Conservation (phyloP, 2,888 invertebrate species). For the Marronus borbonicus region DNA sequence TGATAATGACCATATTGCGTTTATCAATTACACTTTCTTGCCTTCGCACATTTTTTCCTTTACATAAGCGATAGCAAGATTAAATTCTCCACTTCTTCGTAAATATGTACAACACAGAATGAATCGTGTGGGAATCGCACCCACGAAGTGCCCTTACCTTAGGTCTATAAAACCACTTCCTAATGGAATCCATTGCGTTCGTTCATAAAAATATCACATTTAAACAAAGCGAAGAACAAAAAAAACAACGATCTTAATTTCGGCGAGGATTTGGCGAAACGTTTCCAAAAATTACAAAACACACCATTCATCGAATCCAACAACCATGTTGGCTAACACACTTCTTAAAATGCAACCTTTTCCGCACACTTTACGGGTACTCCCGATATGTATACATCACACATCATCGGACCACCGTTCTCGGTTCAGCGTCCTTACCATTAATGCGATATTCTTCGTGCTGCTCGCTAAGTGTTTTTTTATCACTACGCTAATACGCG, state of each 20-base stretch:
- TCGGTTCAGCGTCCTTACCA: conserved; percentile 32
- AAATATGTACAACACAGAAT: neutral
- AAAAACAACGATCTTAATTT: conserved; percentile 25
- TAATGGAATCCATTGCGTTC: conserved; percentile 57
- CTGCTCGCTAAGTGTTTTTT: conserved; percentile 22
- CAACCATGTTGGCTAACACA: conserved; percentile 53
- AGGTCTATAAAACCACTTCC: conserved; percentile 61
- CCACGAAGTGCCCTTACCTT: conserved; percentile 55
- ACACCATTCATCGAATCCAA: conserved; percentile 46
- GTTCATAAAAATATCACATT: conserved; percentile 47
- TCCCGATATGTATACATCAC: conserved; percentile 36
- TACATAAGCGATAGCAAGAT: neutral
- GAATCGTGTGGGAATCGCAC: neutral
- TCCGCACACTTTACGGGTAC: conserved; percentile 44
- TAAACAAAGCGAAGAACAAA: conserved; percentile 17
- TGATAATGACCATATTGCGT: conserved; percentile 19
- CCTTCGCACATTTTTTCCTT: neutral
- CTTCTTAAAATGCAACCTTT: conserved; percentile 44
- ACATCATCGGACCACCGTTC: conserved; percentile 22
- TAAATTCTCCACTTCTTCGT: neutral
- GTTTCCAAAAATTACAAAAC: conserved; percentile 46
- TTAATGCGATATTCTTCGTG: conserved; percentile 23
- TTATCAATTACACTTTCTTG: conserved; percentile 5
- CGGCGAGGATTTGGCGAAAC: conserved; percentile 41
- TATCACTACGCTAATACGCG: conserved; percentile 36